phyloP scores from a whole-genome alignment of 1,140 invertebrate species.

The Carposina sasakii region DNA sequence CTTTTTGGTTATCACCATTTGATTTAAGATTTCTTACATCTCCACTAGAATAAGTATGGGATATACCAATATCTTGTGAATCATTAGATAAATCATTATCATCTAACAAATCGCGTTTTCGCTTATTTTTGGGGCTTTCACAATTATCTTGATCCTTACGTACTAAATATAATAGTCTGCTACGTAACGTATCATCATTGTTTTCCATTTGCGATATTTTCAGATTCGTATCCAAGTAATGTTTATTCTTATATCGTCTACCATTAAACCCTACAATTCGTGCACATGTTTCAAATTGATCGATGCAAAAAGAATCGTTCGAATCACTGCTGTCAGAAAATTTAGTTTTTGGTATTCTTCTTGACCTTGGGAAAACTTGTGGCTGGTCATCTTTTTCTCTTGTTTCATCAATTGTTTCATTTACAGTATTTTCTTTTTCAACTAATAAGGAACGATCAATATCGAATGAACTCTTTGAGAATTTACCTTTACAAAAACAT shows the following conservation, averaged over 20 bases:
- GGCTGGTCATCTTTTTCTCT: too few relatives aligned
- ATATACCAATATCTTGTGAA: too few relatives aligned
- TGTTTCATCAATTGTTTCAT: neutral
- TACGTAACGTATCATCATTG: conserved; percentile 42
- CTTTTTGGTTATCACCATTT: too few relatives aligned
- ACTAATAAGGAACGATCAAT: neutral
- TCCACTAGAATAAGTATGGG: too few relatives aligned
- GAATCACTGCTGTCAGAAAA: conserved; percentile 1
- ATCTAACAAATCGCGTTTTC: too few relatives aligned
- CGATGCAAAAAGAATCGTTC: neutral
- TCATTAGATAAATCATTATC: neutral
- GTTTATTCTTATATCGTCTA: conserved; percentile 40
- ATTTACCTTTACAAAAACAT: conserved; percentile 63
- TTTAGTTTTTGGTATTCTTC: too few relatives aligned
- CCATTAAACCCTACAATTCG: conserved; percentile 33
- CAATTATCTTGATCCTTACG: conserved; percentile 10
- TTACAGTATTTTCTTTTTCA: neutral
- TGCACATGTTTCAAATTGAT: conserved; percentile 24
- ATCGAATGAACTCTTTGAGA: conserved; percentile 28
- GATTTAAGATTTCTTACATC: too few relatives aligned
- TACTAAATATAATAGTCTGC: conserved; percentile 31
- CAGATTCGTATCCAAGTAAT: conserved; percentile 41
- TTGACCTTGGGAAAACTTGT: too few relatives aligned
- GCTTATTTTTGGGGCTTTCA: too few relatives aligned
- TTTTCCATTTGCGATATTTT: conserved; percentile 53